Evolutionary conservation across 2,888 invertebrate species (phyloP), one percentile per base, ranked within the genome.

Genomic region (Acanthopleura granulata): DNA sequence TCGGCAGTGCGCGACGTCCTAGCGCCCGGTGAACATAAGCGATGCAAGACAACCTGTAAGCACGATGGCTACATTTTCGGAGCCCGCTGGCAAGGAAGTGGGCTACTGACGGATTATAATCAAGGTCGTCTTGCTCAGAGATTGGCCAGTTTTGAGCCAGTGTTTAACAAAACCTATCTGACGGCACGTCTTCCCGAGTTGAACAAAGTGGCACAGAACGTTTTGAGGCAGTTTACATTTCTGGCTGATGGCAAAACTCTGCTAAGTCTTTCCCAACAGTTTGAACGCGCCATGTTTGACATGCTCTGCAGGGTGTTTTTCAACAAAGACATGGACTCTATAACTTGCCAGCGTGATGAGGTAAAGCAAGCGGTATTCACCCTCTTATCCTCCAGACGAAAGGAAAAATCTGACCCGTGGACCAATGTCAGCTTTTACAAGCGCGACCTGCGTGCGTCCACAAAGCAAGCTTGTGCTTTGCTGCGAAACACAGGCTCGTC

Each of bases 231-330:
- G 29, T 27, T 66, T 6, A 16, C 16, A 3, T 27, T 27, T 27
- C 29, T 66, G 25, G 66, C 66, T 15, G 66, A 66, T 14, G 66
- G 66, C 25, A 66, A 66, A 27, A 66, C 66, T 27, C 16, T 66
- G 22, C 3, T 66, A 25, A 27, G 25, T 27, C 18, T 66, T 6
- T 27, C 27, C 14, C 27, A 66, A 14, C 66, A 66, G 14, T 66
- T 66, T 66, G 66, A 66, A 27, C 66, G 66, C 16, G 66, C 25
- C 18, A 27, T 66, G 6, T 66, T 66, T 16, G 66, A 66, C 29
- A 66, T 66, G 15, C 22, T 66, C 16, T 66, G 66, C 25, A 66
- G 25, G 25, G 66, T 14, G 16, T 25, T 27, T 15, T 66, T 66
- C 66, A 27, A 25, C 29, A 66, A 27, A 66, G 66, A 66, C 6